These are phyloP conservation scores for Montifringilla adamsi DNA, from an alignment of 2,113 vertebrate genomes.

Conservation along the genomic window DNA sequence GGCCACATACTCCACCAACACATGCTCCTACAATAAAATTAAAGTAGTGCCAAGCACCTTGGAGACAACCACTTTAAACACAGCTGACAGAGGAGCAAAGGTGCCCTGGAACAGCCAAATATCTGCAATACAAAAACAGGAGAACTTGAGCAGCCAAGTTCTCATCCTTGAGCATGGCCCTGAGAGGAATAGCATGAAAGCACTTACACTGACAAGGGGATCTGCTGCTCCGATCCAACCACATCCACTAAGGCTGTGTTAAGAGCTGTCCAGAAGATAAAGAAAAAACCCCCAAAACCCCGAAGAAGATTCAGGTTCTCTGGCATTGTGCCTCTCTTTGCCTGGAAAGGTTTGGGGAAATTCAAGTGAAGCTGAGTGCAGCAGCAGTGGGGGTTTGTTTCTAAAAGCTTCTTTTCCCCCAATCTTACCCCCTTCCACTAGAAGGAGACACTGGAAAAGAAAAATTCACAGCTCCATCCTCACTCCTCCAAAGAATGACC, in stretches of 20 bases:
- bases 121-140: conserved; percentile 25
- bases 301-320: conserved; percentile 59
- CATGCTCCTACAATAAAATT: neutral
- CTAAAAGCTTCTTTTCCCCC: neutral
- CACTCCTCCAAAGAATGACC: conserved; percentile 52
- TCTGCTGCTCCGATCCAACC: conserved; percentile 89
- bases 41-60: neutral
- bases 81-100: neutral
- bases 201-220: conserved; percentile 96
- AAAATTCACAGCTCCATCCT: conserved; percentile 64
- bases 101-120: conserved; percentile 4
- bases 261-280: conserved; percentile 81
- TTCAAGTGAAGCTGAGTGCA: neutral
- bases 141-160: conserved; percentile 46
- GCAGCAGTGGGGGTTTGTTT: neutral
- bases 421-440: neutral
- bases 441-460: neutral
- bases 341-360: conserved; percentile 10
- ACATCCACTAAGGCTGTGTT: conserved; percentile 74
- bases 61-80: neutral
- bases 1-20: neutral
- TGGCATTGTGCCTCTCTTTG: conserved; percentile 70
- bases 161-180: neutral
- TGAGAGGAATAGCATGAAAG: conserved; percentile 7
- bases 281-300: conserved; percentile 59